A percentile compares a stretch with the other conserved stretches of the same genome.
Evolutionary conservation across 2,888 invertebrate species (phyloP).

Genomic region (Sthenelais limicola): DNA sequence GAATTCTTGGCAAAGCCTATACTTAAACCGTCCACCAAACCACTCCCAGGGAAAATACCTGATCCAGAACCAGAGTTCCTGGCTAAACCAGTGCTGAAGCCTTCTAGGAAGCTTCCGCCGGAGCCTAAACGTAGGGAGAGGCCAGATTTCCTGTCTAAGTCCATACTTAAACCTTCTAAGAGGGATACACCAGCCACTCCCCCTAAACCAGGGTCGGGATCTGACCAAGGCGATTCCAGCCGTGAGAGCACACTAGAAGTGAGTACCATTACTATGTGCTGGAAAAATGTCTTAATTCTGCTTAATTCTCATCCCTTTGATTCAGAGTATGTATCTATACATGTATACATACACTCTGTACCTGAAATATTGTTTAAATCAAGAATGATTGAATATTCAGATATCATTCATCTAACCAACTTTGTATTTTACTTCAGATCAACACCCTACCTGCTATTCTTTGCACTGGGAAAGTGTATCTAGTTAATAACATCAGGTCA

Average conservation of each 20-base stretch:
- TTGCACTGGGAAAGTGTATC: too few species aligned
- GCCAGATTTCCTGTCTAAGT: slow-evolving; percentile 27
- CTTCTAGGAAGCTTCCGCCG: slow-evolving; percentile 8
- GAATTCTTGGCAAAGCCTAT: slow-evolving; percentile 28
- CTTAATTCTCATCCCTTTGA: too few species aligned
- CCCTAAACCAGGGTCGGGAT: slow-evolving; percentile 2
- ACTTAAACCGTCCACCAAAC: slow-evolving; percentile 23
- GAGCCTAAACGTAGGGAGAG: slow-evolving; percentile 4
- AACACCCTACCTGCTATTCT: too few species aligned
- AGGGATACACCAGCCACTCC: background rate
- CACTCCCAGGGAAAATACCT: slow-evolving; percentile 2
- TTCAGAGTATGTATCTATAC: too few species aligned
- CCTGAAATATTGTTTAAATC: too few species aligned
- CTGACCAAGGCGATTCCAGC: slow-evolving; percentile 6
- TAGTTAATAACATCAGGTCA: too few species aligned
- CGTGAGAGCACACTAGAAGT: background rate
- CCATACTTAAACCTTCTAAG: slow-evolving; percentile 12
- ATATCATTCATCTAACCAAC: too few species aligned
- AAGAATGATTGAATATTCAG: too few species aligned
- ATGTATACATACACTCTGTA: too few species aligned
- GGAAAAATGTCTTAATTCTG: too few species aligned
- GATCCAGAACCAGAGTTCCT: slow-evolving; percentile 28
- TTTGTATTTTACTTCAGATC: too few species aligned
- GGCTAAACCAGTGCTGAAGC: slow-evolving; percentile 13
- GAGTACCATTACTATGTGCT: too few species aligned